A percentile compares a stretch with the other conserved stretches of the same genome.
Evolutionary conservation across 2,113 vertebrate species (phyloP).

Genomic region (Myrmecophaga tridactyla): DNA sequence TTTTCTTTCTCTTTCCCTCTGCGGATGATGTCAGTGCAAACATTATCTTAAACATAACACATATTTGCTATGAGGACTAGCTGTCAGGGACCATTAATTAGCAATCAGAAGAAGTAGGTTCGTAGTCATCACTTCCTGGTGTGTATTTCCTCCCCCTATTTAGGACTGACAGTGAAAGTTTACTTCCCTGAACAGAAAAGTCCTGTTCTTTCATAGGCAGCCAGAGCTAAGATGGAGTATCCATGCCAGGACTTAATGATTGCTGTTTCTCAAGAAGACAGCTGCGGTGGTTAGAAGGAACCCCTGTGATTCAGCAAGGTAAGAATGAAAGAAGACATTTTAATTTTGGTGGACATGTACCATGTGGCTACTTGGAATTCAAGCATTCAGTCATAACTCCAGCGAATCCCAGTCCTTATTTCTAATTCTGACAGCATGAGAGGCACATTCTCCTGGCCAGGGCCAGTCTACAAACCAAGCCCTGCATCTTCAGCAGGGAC

Average conservation of each 20-base stretch:
- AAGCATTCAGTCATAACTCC: neutral
- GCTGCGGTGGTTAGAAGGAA: constrained; percentile 71
- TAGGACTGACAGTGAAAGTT: neutral
- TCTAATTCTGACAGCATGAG: rapidly evolving
- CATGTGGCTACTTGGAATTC: neutral
- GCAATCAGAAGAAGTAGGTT: neutral
- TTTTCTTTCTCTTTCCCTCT: neutral
- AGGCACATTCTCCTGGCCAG: neutral
- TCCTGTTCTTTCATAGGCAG: neutral
- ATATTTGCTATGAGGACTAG: neutral
- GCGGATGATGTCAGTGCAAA: neutral
- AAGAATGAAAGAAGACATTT: neutral
- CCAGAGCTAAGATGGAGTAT: constrained; percentile 8
- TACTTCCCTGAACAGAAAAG: neutral
- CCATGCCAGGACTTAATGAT: constrained; percentile 17
- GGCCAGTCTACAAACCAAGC: neutral
- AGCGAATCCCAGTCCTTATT: neutral
- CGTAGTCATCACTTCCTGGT: neutral
- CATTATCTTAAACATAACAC: neutral
- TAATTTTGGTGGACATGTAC: neutral
- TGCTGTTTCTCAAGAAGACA: constrained; percentile 51
- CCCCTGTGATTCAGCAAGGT: constrained; percentile 71
- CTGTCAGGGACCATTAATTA: too few species aligned
- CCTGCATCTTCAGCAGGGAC: neutral
- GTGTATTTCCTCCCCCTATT: neutral